Conservation (phyloP, 2,888 invertebrate species). For the Drosophila hamatofila region DNA sequence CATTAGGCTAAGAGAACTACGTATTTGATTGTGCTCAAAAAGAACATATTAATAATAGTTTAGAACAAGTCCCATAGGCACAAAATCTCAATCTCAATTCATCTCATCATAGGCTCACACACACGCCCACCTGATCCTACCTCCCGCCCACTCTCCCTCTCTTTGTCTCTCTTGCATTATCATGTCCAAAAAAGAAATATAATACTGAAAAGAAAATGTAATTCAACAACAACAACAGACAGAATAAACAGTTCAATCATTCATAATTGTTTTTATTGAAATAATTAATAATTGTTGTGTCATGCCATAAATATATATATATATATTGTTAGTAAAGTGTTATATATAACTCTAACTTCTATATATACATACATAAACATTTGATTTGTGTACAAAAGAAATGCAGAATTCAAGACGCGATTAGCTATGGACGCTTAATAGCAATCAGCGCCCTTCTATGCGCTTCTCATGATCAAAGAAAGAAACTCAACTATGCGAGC, state of each 20-base stretch:
- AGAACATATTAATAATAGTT: constrained; percentile 30
- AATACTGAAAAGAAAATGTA: constrained; percentile 28
- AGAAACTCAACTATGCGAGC: not conserved
- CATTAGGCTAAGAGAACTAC: constrained; percentile 26
- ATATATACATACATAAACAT: constrained; percentile 50
- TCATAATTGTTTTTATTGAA: constrained; percentile 78
- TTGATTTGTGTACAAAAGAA: constrained; percentile 34
- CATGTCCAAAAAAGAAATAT: constrained; percentile 17
- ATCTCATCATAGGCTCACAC: constrained; percentile 9
- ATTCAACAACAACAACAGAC: constrained; percentile 52
- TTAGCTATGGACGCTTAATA: not conserved
- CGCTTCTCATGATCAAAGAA: not conserved
- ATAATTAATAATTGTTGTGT: constrained; percentile 82
- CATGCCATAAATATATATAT: constrained; percentile 77
- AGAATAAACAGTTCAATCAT: constrained; percentile 62
- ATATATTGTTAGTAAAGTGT: constrained; percentile 79
- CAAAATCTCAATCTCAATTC: constrained; percentile 18
- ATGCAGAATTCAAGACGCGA: constrained; percentile 18
- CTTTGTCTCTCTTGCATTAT: constrained; percentile 22
- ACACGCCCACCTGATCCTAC: not conserved
- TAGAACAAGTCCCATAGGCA: constrained; percentile 46
- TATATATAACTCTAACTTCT: constrained; percentile 71
- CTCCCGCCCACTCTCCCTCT: not conserved
- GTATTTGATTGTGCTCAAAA: constrained; percentile 17
- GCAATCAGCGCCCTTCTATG: constrained; percentile 1